phyloP scores from a whole-genome alignment of 2,888 invertebrate genomes.

The Ecliptopera silaceata region DNA sequence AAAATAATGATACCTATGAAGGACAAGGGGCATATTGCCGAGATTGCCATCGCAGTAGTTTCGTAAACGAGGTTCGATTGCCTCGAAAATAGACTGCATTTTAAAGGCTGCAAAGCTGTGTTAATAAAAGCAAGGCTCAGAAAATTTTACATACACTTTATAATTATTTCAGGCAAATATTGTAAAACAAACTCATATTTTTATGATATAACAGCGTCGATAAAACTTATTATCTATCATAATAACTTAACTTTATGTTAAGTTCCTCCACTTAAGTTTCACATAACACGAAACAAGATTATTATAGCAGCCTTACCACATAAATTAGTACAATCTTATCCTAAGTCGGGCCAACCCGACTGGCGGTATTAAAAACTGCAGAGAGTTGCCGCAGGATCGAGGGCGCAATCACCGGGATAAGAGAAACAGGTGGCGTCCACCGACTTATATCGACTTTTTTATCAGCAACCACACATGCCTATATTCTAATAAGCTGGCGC shows the following conservation, averaged over 20 bases:
- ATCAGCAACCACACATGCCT: constrained; percentile 50
- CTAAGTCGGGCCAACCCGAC: constrained; percentile 23
- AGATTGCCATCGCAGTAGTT: not conserved
- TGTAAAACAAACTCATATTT: not conserved
- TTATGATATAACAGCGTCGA: not conserved
- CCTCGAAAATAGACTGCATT: constrained; percentile 4
- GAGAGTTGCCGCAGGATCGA: constrained; percentile 51
- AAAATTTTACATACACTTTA: not conserved
- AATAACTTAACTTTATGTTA: constrained; percentile 19
- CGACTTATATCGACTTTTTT: constrained; percentile 60
- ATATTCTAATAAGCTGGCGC: constrained; percentile 42
- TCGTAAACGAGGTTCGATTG: constrained; percentile 5
- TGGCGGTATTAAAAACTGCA: constrained; percentile 50
- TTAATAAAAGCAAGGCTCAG: not conserved
- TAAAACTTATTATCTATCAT: constrained; percentile 8
- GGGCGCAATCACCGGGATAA: constrained; percentile 52
- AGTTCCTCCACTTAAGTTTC: constrained; percentile 22
- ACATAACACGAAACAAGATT: constrained; percentile 12
- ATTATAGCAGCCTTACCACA: constrained; percentile 17
- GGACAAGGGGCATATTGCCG: not conserved
- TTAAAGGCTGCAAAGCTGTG: constrained; percentile 3
- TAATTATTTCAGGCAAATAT: not conserved
- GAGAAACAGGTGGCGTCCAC: constrained; percentile 62
- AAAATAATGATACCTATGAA: not conserved
- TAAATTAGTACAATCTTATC: constrained; percentile 26